Percentiles rank a stretch among this genome's conserved stretches.
These are phyloP conservation scores for Coendou prehensilis DNA, from an alignment of 2,797 vertebrate species.

Conservation along the genomic window DNA sequence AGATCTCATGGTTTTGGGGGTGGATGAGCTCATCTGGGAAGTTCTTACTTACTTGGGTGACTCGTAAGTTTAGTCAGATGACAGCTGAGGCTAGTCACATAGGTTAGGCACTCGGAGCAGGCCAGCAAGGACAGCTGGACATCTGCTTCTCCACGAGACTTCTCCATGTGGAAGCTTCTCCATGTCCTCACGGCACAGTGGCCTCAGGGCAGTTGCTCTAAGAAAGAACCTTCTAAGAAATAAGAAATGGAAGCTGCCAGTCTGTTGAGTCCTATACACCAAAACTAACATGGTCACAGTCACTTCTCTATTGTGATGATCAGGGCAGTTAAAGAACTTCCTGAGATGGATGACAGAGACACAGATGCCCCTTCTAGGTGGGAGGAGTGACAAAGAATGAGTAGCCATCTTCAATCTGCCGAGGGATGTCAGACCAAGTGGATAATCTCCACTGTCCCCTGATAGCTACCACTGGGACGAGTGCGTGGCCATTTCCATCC, in stretches of 20 bases:
- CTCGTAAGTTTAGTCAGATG: not conserved
- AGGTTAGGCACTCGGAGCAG: not conserved
- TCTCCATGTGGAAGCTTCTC: not conserved
- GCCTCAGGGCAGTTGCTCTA: not conserved
- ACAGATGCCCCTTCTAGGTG: not conserved
- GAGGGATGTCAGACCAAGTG: not conserved
- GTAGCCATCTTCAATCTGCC: not conserved
- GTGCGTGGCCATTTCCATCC: not conserved
- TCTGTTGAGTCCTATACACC: not conserved
- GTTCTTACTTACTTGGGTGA: not conserved
- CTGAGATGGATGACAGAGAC: not conserved
- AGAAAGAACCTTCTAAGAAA: not conserved
- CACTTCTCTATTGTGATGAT: not conserved
- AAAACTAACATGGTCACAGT: not conserved
- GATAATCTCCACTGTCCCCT: not conserved
- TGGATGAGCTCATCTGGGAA: not conserved
- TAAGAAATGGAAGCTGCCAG: not conserved
- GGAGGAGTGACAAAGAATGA: not conserved
- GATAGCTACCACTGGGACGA: not conserved
- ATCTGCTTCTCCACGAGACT: not conserved
- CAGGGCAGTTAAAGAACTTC: not conserved
- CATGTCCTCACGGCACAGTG: not conserved
- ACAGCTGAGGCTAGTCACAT: not conserved
- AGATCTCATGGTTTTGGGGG: not conserved
- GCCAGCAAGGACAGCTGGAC: not conserved